phyloP scores from a whole-genome alignment of 2,888 invertebrate genomes.

The Euspilapteryx auroguttella region DNA sequence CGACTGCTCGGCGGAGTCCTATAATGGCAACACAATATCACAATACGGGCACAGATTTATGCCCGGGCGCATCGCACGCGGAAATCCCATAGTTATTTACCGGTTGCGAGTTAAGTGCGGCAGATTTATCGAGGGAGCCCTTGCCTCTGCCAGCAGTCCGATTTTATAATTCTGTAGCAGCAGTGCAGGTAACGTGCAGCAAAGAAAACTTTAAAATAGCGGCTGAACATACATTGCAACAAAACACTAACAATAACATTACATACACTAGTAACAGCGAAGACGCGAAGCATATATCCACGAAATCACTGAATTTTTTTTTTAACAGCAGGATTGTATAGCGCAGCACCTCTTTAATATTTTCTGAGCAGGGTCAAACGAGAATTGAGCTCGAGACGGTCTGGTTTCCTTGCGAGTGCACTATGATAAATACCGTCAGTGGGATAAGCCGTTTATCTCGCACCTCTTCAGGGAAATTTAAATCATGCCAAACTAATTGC shows the following conservation, averaged over 20 bases:
- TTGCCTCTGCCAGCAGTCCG: neutral
- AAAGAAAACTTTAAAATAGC: too few relatives aligned
- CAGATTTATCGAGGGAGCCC: conserved; percentile 52
- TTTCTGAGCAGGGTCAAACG: too few relatives aligned
- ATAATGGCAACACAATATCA: conserved; percentile 62
- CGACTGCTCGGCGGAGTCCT: conserved; percentile 27
- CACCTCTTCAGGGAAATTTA: conserved; percentile 3
- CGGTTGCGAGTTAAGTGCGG: conserved; percentile 59
- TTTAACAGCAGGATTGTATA: too few relatives aligned
- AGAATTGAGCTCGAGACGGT: conserved; percentile 21
- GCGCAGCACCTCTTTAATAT: too few relatives aligned
- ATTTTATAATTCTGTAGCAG: too few relatives aligned
- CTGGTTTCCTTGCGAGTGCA: conserved; percentile 38
- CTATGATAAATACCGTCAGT: conserved; percentile 16
- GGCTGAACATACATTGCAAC: neutral
- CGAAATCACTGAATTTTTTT: too few relatives aligned
- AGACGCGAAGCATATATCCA: too few relatives aligned
- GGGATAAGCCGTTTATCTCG: conserved; percentile 5
- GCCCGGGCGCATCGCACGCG: conserved; percentile 55
- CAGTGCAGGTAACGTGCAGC: too few relatives aligned
- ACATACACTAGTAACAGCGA: too few relatives aligned
- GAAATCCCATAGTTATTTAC: conserved; percentile 62
- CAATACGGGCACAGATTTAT: conserved; percentile 59
- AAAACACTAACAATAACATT: too few relatives aligned
- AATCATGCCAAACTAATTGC: conserved; percentile 5